These are phyloP conservation scores for Gopherus evgoodei DNA, from an alignment of 2,113 vertebrate genomes.

Conservation along the genomic window DNA sequence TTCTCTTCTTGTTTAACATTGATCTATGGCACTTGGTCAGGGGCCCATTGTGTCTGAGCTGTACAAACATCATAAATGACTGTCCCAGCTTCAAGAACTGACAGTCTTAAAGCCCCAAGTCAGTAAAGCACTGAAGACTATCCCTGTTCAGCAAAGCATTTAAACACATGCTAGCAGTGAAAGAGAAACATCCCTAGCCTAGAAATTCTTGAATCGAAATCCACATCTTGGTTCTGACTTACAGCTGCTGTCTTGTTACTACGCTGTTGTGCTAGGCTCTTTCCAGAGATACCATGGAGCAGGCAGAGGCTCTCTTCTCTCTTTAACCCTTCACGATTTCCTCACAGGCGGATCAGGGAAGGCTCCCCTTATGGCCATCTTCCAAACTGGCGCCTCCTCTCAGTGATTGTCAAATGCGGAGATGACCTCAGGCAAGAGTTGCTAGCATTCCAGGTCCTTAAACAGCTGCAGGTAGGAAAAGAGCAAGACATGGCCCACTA, in stretches of 20 bases:
- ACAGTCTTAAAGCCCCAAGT: background rate
- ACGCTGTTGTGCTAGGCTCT: rapidly evolving
- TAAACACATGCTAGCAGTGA: background rate
- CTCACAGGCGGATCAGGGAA: slow-evolving; percentile 90
- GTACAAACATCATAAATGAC: background rate
- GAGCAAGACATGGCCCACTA: background rate
- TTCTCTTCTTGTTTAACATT: background rate
- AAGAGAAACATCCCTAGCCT: background rate
- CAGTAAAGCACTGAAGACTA: background rate
- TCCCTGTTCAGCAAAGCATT: background rate
- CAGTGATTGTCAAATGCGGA: slow-evolving; percentile 96
- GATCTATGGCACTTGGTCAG: background rate
- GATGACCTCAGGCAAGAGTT: slow-evolving; percentile 96
- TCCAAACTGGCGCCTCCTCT: slow-evolving; percentile 92
- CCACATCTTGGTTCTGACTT: background rate
- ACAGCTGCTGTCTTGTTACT: background rate
- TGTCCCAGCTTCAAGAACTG: rapidly evolving
- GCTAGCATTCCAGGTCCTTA: slow-evolving; percentile 93
- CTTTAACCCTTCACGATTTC: background rate
- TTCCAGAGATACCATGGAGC: background rate
- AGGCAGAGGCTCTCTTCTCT: background rate
- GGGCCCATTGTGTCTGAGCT: rapidly evolving
- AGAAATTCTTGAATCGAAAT: background rate
- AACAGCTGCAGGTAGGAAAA: slow-evolving; percentile 89
- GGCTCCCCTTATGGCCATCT: slow-evolving; percentile 95